Percentiles rank a stretch among this genome's conserved stretches.
Evolutionary conservation across 2,888 invertebrate genomes (phyloP).

Genomic region (Ophraella communa): DNA sequence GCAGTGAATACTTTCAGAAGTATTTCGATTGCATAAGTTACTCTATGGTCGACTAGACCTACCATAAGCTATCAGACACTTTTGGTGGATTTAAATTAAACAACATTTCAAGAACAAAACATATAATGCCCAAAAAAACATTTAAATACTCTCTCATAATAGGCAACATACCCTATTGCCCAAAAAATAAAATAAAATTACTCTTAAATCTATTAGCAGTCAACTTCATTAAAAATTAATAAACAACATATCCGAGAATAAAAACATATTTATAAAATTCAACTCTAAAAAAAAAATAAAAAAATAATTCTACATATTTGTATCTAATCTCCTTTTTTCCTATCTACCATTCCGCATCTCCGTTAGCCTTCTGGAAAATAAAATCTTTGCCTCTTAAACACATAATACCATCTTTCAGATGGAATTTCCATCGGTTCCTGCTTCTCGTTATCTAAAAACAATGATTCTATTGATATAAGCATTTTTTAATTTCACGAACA

Average conservation of each 20-base stretch:
- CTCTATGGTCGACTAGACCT: neutral
- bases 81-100: neutral
- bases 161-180: slow-evolving; percentile 19
- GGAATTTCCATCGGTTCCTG: slow-evolving; percentile 99
- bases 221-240: slow-evolving; percentile 10
- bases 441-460: slow-evolving; percentile 86
- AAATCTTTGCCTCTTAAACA: slow-evolving; percentile 97
- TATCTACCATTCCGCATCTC: slow-evolving; percentile 97
- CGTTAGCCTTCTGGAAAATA: slow-evolving; percentile 97
- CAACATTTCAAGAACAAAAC: slow-evolving; percentile 9
- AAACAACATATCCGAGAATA: slow-evolving; percentile 5
- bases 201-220: slow-evolving; percentile 10
- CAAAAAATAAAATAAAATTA: too few species aligned
- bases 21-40: too few species aligned
- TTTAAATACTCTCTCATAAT: slow-evolving; percentile 14
- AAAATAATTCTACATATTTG: slow-evolving; percentile 2
- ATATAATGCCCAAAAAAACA: slow-evolving; percentile 26
- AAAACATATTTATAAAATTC: slow-evolving; percentile 1
- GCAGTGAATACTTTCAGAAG: too few species aligned
- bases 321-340: neutral
- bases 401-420: slow-evolving; percentile 99
- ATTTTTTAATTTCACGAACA: too few species aligned
- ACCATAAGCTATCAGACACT: neutral
- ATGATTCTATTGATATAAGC: too few species aligned
- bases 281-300: slow-evolving; percentile 1